phyloP scores from a whole-genome alignment of 2,113 vertebrate species.

The Corythornis vintsioides region DNA sequence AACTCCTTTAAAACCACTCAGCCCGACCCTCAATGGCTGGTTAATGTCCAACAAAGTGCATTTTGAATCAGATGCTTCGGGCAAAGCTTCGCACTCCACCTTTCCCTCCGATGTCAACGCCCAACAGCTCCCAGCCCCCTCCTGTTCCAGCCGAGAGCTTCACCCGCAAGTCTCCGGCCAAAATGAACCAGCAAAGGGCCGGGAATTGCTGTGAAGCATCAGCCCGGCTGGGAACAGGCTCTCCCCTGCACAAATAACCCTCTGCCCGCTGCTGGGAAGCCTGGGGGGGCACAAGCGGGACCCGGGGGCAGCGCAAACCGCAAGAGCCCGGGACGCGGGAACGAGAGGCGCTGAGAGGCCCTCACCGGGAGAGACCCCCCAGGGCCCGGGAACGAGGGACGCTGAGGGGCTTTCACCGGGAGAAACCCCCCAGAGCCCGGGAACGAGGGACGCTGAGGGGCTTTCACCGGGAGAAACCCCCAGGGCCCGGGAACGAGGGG shows the following conservation, averaged over 20 bases:
- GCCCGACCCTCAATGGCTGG: too few species aligned
- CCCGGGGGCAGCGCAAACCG: too few species aligned
- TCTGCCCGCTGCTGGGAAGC: neutral
- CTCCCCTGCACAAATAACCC: too few species aligned
- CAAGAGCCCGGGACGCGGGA: too few species aligned
- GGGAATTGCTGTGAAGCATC: neutral
- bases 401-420: too few species aligned
- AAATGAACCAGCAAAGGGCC: neutral
- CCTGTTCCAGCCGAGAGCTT: neutral
- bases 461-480: neutral
- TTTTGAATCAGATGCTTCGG: neutral
- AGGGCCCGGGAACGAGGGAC: too few species aligned
- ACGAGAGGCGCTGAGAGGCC: too few species aligned
- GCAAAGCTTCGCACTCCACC: neutral
- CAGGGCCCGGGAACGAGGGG: too few species aligned
- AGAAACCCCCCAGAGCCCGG: too few species aligned
- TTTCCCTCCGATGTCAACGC: accelerated
- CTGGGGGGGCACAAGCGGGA: neutral
- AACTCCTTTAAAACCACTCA: too few species aligned
- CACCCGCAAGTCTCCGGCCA: accelerated
- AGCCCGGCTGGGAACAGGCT: neutral
- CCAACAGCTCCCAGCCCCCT: neutral
- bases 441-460: too few species aligned
- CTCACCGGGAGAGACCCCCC: too few species aligned
- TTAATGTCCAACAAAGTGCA: accelerated